Evolutionary conservation across 2,113 vertebrate species (phyloP).

Genomic region (Pogonocichla stellata): DNA sequence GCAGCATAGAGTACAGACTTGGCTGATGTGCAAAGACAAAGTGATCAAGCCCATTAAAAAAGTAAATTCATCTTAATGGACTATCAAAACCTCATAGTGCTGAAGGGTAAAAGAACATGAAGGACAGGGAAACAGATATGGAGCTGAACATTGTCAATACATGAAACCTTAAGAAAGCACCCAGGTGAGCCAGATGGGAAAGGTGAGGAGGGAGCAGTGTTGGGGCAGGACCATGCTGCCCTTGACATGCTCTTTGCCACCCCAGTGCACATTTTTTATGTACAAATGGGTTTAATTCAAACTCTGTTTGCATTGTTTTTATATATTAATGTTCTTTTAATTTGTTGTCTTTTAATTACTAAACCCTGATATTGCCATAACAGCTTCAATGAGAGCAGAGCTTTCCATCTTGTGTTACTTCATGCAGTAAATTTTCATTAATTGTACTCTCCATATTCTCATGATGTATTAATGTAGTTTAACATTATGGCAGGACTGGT

Average conservation of each 20-base stretch:
- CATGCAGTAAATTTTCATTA: background rate
- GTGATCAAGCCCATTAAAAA: background rate
- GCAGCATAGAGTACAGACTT: background rate
- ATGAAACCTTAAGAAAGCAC: background rate
- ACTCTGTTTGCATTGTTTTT: fast-evolving
- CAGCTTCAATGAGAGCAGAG: background rate
- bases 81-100: background rate
- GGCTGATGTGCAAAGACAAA: background rate
- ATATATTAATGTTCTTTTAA: background rate
- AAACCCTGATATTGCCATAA: background rate
- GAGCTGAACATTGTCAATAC: background rate
- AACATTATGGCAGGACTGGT: background rate
- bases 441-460: background rate
- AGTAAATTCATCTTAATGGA: background rate
- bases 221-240: background rate
- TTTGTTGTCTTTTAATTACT: background rate
- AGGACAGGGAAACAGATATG: fast-evolving
- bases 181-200: background rate
- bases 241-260: fast-evolving
- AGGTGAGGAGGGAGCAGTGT: fast-evolving
- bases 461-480: background rate
- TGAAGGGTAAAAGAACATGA: background rate
- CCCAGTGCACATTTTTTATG: background rate
- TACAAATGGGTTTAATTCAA: background rate
- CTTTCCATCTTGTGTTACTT: background rate